Base-by-base conservation (phyloP, 1,140 invertebrate species). In the Caenorhabditis briggsae region DNA sequence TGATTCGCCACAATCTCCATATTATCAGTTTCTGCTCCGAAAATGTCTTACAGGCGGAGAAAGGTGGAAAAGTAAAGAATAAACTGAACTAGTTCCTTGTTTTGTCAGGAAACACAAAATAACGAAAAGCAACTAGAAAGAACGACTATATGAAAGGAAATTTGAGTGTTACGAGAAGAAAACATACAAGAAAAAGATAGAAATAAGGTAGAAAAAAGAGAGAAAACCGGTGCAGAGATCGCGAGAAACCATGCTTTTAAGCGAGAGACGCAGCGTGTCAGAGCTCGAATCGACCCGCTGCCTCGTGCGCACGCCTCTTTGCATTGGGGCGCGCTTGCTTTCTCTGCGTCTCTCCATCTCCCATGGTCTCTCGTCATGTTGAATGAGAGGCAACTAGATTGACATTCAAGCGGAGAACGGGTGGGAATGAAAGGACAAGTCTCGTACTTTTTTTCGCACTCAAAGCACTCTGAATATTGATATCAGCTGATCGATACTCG, bases 111-210 rank as follows among this genome's bases (percentile, higher is more conserved):
- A 46, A 78, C 43, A 70, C 64, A 48, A 78, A 50, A 48, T 78
- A 78, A 78, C 11, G 70, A 53, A 50, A 78, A 78, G 20, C 43
- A 46, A 48, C 41, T n/a, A 78, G 46, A 78, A 78, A 48, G 70
- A 78, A 50, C 70, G 70, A 78, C 70, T 78, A 78, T 78, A 78
- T 46, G 70, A 78, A 78, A 50, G 70, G 70, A 50, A 50, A 78
- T 50, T 78, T 78, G 70, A 78, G 70, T 78, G 46, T 78, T 78
- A 78, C 70, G 70, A 50, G 70, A 78, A 53, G 46, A n/a, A 78
- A 78, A 50, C 70, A 78, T n/a, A 50, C 50, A 50, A 46, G 53
- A 78, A 78, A 78, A 46, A 78, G 6, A 78, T n/a, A 78, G 53
- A 48, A 50, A 46, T 53, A 78, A 46, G 70, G 48, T 53, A 46